Evolutionary conservation across 2,113 vertebrate species (phyloP).

Genomic region (Pseudopodoces humilis): DNA sequence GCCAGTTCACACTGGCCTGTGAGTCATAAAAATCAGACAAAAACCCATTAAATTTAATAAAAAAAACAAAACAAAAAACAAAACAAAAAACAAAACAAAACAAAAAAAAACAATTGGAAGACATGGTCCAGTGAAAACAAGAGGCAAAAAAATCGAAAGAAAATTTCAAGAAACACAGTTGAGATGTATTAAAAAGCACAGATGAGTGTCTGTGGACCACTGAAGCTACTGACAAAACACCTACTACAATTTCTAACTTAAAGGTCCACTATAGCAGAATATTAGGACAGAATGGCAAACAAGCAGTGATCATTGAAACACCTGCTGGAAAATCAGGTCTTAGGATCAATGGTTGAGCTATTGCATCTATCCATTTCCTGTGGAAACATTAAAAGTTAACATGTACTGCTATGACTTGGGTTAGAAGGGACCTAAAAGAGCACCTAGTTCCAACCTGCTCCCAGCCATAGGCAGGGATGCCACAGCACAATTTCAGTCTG

Average conservation of each 20-base stretch:
- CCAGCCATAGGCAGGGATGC: accelerated
- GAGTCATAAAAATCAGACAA: neutral
- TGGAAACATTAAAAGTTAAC: neutral
- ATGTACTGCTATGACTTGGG: neutral
- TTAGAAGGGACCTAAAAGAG: neutral
- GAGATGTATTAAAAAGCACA: neutral
- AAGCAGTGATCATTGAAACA: neutral
- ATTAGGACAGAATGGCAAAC: neutral
- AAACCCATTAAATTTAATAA: neutral
- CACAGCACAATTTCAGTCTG: neutral
- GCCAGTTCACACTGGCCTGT: neutral
- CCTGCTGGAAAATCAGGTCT: neutral
- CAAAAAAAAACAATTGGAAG: neutral
- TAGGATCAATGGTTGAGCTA: neutral
- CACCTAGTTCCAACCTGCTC: neutral
- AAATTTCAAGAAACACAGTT: neutral
- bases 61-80: neutral
- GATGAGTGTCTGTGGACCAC: neutral
- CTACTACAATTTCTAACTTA: neutral
- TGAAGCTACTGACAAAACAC: neutral
- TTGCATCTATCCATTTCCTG: neutral
- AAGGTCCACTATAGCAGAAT: neutral
- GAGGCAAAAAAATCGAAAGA: neutral
- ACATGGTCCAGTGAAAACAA: neutral
- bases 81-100: neutral